These are phyloP conservation scores for Ephialtes manifestator DNA, from an alignment of 2,888 invertebrate genomes.

Conservation along the genomic window DNA sequence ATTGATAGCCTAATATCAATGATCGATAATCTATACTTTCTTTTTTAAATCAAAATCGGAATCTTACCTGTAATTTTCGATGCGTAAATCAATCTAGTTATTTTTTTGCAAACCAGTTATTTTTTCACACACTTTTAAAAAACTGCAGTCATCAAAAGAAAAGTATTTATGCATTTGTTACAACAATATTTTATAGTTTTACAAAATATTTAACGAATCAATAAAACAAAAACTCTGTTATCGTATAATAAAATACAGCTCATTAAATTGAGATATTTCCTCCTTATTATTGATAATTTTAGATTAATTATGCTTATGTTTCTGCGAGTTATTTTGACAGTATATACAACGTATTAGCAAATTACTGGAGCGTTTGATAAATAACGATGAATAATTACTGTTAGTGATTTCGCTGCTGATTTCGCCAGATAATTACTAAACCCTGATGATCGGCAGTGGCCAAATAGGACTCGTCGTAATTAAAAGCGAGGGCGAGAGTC, in stretches of 20 bases:
- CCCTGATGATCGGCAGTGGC: conserved; percentile 95
- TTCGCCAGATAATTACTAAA: conserved; percentile 91
- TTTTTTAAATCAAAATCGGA: no score
- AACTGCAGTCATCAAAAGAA: no score
- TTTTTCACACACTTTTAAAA: no score
- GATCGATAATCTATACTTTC: no score
- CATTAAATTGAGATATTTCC: neutral
- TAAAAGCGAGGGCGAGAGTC: conserved; percentile 94
- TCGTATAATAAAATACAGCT: neutral
- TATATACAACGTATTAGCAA: conserved; percentile 1
- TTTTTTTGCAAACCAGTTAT: no score
- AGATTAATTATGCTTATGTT: neutral
- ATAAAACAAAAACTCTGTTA: neutral
- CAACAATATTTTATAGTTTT: no score
- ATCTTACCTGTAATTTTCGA: no score
- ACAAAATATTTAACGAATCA: neutral
- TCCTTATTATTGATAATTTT: neutral
- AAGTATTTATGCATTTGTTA: no score
- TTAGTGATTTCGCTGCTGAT: conserved; percentile 79
- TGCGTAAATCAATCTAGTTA: no score
- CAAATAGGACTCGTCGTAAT: conserved; percentile 94
- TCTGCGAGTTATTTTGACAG: neutral
- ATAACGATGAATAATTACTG: neutral
- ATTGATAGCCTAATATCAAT: no score
- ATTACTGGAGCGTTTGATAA: neutral